Conservation (phyloP, 1,140 invertebrate species). For the Antheraea pernyi region DNA sequence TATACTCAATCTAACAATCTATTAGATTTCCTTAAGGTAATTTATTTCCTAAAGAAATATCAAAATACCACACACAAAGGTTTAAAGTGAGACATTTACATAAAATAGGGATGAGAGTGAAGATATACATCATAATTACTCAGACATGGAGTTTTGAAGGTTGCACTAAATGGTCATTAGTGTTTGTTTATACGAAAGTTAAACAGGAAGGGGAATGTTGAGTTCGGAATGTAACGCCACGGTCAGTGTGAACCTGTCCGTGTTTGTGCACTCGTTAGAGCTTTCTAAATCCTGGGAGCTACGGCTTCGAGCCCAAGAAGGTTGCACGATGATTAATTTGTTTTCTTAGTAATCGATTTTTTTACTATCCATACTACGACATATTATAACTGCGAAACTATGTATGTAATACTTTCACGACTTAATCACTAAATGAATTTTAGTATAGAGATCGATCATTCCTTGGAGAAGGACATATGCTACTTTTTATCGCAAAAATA, state of each 20-base stretch:
- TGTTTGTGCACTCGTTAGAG: slow-evolving; percentile 59
- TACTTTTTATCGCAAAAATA: too few relatives aligned
- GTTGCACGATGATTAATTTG: not conserved
- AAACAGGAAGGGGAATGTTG: slow-evolving; percentile 56
- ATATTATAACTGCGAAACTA: too few relatives aligned
- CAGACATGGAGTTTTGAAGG: not conserved
- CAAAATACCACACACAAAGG: slow-evolving; percentile 13
- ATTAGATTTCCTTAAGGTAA: not conserved
- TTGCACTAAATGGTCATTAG: slow-evolving; percentile 19
- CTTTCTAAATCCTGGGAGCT: slow-evolving; percentile 47
- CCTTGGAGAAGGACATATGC: too few relatives aligned
- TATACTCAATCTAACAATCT: too few relatives aligned
- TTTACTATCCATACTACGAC: too few relatives aligned
- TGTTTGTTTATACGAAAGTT: slow-evolving; percentile 41
- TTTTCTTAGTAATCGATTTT: slow-evolving; percentile 9
- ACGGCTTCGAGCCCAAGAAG: not conserved
- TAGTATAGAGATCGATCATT: too few relatives aligned
- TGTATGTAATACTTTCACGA: too few relatives aligned
- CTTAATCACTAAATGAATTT: too few relatives aligned
- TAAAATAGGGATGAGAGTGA: not conserved
- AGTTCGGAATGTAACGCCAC: slow-evolving; percentile 47
- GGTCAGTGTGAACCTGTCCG: slow-evolving; percentile 38
- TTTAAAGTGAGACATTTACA: not conserved
- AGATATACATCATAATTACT: slow-evolving; percentile 5
- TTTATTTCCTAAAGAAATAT: not conserved